Base-by-base conservation (phyloP, 2,888 invertebrate species). In the Eupeodes luniger region DNA sequence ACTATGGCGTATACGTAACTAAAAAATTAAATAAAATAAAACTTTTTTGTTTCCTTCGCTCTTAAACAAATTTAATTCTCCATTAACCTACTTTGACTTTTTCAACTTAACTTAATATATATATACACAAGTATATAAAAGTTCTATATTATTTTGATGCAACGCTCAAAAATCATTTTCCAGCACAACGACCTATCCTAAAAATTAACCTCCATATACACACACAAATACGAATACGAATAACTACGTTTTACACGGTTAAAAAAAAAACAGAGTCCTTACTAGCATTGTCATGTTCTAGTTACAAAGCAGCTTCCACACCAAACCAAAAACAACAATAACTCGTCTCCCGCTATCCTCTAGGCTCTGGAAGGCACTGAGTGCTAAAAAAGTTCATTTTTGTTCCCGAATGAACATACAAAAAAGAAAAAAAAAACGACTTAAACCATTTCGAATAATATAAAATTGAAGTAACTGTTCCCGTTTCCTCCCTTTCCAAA, bases 41-140 rank as follows among this genome's bases (percentile, higher is more conserved):
- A 53, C 6, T 1, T 9, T 44, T 49, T 44, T 55, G 40, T 40
- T 40, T 40, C 6, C 40, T 27, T 59, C 53, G 7, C 6, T 47
- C 12, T 59, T 27, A 27, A 59, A 10, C 44, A 59, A 57, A 53
- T 36, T 69, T 51, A 72, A 72, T 59, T 47, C 47, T 55, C 59
- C 72, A 72, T 72, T 72, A 72, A 72, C 72, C 72, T 72, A 72
- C 34, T 59, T 72, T 40, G 19, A 69, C 67, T 69, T 69, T 69
- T 34, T 53, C 36, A 55, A 70, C 70, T 55, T 19, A 72, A 44
- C 16, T 11, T 4, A 11, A 10, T 47, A 59, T 59, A 3, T 5
- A 40, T 40, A 5, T 5, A 40, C 6, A n/a, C 7, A 59, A 4
- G 2, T 2, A 27, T 27, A 27, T 2, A 27, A 27, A 27, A 27